Percentiles rank a stretch among this genome's conserved stretches.
Conservation (phyloP, 1,140 invertebrate species). For the Elymnias hypermnestra region DNA sequence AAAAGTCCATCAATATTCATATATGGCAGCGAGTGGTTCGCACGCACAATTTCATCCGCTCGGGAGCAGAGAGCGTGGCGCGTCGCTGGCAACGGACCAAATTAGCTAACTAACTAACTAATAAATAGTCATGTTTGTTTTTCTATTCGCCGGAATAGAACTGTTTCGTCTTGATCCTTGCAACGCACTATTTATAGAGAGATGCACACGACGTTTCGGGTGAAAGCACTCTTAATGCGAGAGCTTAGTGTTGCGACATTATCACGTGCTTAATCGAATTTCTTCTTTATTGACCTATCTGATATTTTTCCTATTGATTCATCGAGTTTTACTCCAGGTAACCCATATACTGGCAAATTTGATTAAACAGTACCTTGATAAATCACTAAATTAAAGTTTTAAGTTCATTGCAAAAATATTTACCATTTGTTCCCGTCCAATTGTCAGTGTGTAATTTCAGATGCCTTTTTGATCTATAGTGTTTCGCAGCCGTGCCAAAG, state of each 20-base stretch:
- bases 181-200: slow-evolving; percentile 59
- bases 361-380: too few species aligned
- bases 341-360: too few species aligned
- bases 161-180: slow-evolving; percentile 58
- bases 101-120: slow-evolving; percentile 72
- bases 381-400: too few species aligned
- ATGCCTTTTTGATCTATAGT: too few species aligned
- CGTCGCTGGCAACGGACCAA: slow-evolving; percentile 63
- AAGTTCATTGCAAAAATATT: too few species aligned
- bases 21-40: slow-evolving; percentile 20
- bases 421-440: too few species aligned
- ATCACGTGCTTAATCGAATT: neutral
- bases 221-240: slow-evolving; percentile 69
- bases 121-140: slow-evolving; percentile 76
- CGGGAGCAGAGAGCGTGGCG: slow-evolving; percentile 55
- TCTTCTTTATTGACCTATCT: neutral
- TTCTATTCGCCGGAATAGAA: slow-evolving; percentile 71
- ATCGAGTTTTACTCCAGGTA: too few species aligned
- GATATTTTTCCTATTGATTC: neutral
- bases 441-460: too few species aligned
- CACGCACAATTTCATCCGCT: slow-evolving; percentile 61
- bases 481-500: too few species aligned
- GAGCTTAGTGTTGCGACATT: slow-evolving; percentile 19
- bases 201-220: slow-evolving; percentile 67
- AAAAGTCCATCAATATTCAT: slow-evolving; percentile 46